These are phyloP conservation scores for Rhabditoides inermis DNA, from an alignment of 2,888 invertebrate species.

Conservation along the genomic window DNA sequence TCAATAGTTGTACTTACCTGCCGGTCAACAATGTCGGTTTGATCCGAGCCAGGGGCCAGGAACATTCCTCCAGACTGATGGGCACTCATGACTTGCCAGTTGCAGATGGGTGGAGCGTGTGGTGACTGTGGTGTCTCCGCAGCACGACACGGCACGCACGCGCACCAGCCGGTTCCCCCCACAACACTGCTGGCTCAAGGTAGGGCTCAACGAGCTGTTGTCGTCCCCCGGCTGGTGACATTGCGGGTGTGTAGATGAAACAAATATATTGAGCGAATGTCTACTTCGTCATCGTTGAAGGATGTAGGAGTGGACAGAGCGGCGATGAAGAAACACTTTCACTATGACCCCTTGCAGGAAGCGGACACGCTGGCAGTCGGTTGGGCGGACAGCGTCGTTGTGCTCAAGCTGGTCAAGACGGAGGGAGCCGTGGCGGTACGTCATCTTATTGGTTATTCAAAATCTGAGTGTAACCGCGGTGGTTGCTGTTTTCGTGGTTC, in stretches of 20 bases:
- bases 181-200: slow-evolving; percentile 33
- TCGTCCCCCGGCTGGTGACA: neutral
- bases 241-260: neutral
- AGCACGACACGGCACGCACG: slow-evolving; percentile 33
- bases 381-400: slow-evolving; percentile 48
- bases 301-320: too few species aligned
- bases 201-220: neutral
- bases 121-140: slow-evolving; percentile 37
- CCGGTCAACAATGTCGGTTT: too few species aligned
- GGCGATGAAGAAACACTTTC: too few species aligned
- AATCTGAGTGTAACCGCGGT: slow-evolving; percentile 3
- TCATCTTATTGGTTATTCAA: slow-evolving; percentile 2
- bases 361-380: slow-evolving; percentile 38
- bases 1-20: too few species aligned
- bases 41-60: neutral
- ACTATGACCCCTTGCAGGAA: too few species aligned
- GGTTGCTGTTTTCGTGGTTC: neutral
- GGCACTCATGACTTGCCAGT: neutral
- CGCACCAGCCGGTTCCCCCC: slow-evolving; percentile 40
- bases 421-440: slow-evolving; percentile 10
- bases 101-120: slow-evolving; percentile 22
- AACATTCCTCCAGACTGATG: neutral
- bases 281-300: too few species aligned
- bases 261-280: neutral
- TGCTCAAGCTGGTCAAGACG: slow-evolving; percentile 18